Evolutionary conservation across 2,888 invertebrate species (phyloP).

Genomic region (Auanema sp.): DNA sequence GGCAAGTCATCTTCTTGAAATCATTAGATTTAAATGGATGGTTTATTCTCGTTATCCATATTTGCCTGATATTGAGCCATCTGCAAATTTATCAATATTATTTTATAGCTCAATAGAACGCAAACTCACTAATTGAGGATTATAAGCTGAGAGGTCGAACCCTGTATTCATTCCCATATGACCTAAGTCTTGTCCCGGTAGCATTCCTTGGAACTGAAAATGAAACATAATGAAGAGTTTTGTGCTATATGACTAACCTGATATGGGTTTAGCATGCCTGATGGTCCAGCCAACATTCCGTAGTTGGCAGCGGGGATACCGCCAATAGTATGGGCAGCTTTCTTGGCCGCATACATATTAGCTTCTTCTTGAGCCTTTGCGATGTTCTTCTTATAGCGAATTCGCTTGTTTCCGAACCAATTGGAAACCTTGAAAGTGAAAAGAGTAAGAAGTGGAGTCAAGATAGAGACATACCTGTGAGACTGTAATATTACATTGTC

Average conservation of each 20-base stretch:
- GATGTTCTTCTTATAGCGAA: conserved; percentile 99
- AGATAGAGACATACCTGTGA: conserved; percentile 75
- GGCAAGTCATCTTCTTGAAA: no score
- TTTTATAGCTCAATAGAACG: background rate
- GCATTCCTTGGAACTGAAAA: conserved; percentile 32
- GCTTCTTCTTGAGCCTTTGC: conserved; percentile 98
- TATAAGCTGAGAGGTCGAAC: conserved; percentile 47
- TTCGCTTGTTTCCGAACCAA: conserved; percentile 99
- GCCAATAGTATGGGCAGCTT: conserved; percentile 71
- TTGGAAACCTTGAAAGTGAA: conserved; percentile 72
- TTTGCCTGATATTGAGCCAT: conserved; percentile 41
- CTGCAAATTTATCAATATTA: conserved; percentile 20
- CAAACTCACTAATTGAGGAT: conserved; percentile 46
- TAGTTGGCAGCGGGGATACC: conserved; percentile 20
- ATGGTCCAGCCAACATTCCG: conserved; percentile 24
- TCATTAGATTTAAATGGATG: background rate
- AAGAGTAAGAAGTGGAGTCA: background rate
- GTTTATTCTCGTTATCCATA: conserved; percentile 28
- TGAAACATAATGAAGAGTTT: conserved; percentile 33
- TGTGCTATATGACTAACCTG: conserved; percentile 7
- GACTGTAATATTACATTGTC: conserved; percentile 98
- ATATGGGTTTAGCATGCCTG: conserved; percentile 17
- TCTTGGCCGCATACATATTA: conserved; percentile 96
- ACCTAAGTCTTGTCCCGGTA: conserved; percentile 41
- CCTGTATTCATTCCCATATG: conserved; percentile 41